Evolutionary conservation across 2,113 vertebrate genomes (phyloP).

Genomic region (Seriola quinqueradiata): DNA sequence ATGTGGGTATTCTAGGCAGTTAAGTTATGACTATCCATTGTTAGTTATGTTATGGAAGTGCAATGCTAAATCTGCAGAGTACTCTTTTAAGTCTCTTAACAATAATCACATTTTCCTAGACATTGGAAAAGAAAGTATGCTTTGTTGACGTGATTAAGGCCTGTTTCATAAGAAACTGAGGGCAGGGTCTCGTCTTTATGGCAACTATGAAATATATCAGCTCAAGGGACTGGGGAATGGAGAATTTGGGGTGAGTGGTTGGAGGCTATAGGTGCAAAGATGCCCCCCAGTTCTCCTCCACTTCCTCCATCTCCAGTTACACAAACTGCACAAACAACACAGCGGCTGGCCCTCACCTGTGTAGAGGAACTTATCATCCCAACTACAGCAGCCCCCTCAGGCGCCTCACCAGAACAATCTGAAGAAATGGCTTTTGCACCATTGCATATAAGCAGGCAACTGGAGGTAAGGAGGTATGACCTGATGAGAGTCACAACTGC

Average conservation of each 20-base stretch:
- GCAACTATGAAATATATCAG: slow-evolving; percentile 61
- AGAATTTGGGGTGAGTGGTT: not conserved
- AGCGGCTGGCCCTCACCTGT: slow-evolving; percentile 1
- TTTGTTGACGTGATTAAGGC: slow-evolving; percentile 47
- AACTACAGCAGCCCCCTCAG: not conserved
- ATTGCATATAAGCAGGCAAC: slow-evolving; percentile 37
- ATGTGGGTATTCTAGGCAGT: not conserved
- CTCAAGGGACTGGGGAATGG: slow-evolving; percentile 31
- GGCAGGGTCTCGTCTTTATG: slow-evolving; percentile 64
- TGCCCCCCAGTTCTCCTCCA: slow-evolving; percentile 2
- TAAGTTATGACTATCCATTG: not conserved
- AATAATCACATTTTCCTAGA: slow-evolving; percentile 55
- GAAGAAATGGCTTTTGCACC: slow-evolving; percentile 19
- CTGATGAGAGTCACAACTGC: slow-evolving; percentile 14
- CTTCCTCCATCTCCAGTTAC: not conserved
- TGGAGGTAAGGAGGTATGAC: slow-evolving; percentile 11
- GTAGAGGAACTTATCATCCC: not conserved
- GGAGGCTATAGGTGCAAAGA: not conserved
- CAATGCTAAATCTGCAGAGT: not conserved
- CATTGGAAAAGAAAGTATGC: slow-evolving; percentile 32
- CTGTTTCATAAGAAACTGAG: slow-evolving; percentile 62
- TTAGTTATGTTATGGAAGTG: not conserved
- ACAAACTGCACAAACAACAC: slow-evolving; percentile 33
- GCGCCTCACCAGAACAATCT: slow-evolving; percentile 3
- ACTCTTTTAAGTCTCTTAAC: slow-evolving; percentile 15